phyloP scores from a whole-genome alignment of 2,888 invertebrate species.

The Galeruca laticollis region DNA sequence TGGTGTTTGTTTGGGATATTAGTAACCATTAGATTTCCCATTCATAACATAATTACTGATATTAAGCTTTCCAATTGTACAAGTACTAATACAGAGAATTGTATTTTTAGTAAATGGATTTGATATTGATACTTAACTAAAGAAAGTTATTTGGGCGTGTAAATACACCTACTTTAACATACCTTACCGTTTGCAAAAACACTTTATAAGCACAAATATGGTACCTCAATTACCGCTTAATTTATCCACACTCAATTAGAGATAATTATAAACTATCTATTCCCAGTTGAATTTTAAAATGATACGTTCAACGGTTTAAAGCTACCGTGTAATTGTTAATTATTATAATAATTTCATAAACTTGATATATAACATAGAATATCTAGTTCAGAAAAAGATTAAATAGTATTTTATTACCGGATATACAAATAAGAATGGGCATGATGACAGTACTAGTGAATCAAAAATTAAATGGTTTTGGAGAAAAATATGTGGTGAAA shows the following conservation, averaged over 20 bases:
- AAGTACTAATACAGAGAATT: background rate
- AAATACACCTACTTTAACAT: constrained; percentile 1
- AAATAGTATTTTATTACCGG: background rate
- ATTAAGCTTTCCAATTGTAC: background rate
- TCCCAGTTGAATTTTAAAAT: constrained; percentile 16
- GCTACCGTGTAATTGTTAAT: constrained; percentile 36
- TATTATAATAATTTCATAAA: constrained; percentile 22
- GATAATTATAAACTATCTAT: constrained; percentile 18
- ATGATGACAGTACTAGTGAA: no score
- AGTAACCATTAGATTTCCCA: background rate
- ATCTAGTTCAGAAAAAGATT: background rate
- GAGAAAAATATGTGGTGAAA: no score
- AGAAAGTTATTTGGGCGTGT: constrained; percentile 10
- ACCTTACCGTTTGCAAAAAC: background rate
- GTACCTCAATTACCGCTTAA: constrained; percentile 7
- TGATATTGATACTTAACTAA: background rate
- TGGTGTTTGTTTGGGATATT: background rate
- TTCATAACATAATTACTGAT: constrained; percentile 1
- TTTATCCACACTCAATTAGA: constrained; percentile 28
- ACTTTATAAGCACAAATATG: background rate
- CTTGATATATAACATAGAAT: background rate
- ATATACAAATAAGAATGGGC: no score
- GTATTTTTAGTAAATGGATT: background rate
- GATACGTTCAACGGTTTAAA: constrained; percentile 22
- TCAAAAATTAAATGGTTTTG: no score